A percentile compares a stretch with the other conserved stretches of the same genome.
phyloP scores from a whole-genome alignment of 2,113 vertebrate species.

The Platichthys stellatus region DNA sequence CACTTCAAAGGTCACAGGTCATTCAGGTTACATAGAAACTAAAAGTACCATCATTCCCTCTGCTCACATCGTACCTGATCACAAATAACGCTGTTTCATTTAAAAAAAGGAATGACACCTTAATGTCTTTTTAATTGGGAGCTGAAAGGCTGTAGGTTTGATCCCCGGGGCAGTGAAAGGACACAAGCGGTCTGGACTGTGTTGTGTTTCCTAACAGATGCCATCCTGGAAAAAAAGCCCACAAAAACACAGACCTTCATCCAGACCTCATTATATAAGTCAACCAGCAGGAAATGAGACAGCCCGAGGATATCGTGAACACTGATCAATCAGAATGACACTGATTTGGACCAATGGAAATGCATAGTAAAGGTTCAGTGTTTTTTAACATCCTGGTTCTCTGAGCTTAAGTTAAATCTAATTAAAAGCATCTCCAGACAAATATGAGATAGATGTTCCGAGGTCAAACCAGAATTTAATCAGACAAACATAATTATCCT shows the following conservation, averaged over 20 bases:
- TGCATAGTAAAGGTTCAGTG: slow-evolving; percentile 31
- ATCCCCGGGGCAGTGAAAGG: slow-evolving; percentile 10
- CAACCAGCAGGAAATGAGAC: slow-evolving; percentile 68
- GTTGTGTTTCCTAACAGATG: slow-evolving; percentile 46
- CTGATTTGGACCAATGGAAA: slow-evolving; percentile 64
- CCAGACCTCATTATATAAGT: slow-evolving; percentile 61
- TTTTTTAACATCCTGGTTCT: slow-evolving; percentile 44
- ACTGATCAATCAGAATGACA: slow-evolving; percentile 68
- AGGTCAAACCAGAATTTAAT: slow-evolving; percentile 66
- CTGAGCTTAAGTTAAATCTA: slow-evolving; percentile 54
- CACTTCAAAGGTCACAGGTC: no score
- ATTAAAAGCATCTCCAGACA: slow-evolving; percentile 57
- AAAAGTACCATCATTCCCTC: neutral
- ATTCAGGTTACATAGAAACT: neutral
- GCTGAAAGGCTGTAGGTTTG: neutral
- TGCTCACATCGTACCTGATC: neutral
- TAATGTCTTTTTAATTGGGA: neutral
- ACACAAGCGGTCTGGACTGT: slow-evolving; percentile 25
- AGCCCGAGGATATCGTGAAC: slow-evolving; percentile 55
- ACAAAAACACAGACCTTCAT: slow-evolving; percentile 48
- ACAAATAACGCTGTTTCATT: neutral
- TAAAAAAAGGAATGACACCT: neutral
- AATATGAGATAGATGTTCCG: slow-evolving; percentile 67
- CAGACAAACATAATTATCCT: slow-evolving; percentile 70
- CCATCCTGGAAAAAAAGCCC: slow-evolving; percentile 38